Evolutionary conservation across 2,113 vertebrate species (phyloP).

Genomic region (Bostrychus sinensis): DNA sequence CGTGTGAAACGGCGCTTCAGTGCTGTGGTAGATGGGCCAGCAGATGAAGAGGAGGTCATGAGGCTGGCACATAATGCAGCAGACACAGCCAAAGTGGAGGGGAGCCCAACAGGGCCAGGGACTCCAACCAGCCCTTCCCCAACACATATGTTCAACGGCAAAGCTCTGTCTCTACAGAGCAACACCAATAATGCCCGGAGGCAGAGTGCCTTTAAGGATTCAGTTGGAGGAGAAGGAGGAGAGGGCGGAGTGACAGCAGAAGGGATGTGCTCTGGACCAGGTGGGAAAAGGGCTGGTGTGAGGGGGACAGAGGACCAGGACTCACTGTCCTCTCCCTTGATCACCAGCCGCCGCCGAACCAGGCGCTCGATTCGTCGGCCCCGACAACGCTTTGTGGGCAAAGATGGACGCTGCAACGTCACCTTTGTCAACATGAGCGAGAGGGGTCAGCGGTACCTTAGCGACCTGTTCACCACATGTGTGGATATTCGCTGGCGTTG

Average conservation of each 20-base stretch:
- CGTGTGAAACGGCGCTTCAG: slow-evolving; percentile 83
- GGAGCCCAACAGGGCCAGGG: slow-evolving; percentile 53
- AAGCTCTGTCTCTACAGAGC: slow-evolving; percentile 64
- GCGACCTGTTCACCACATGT: slow-evolving; percentile 92
- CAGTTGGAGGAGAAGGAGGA: slow-evolving; percentile 49
- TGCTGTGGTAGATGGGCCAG: slow-evolving; percentile 79
- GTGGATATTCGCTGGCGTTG: slow-evolving; percentile 94
- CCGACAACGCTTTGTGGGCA: slow-evolving; percentile 88
- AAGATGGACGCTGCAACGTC: slow-evolving; percentile 91
- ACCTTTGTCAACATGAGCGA: slow-evolving; percentile 91
- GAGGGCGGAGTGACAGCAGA: slow-evolving; percentile 61
- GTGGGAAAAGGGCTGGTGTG: slow-evolving; percentile 50
- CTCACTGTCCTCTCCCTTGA: slow-evolving; percentile 62
- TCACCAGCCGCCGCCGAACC: slow-evolving; percentile 46
- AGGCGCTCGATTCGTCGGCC: slow-evolving; percentile 63
- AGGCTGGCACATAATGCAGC: slow-evolving; percentile 79
- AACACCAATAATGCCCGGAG: slow-evolving; percentile 65
- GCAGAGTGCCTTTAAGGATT: slow-evolving; percentile 58
- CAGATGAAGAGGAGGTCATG: slow-evolving; percentile 84
- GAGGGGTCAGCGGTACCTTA: slow-evolving; percentile 89
- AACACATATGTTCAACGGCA: slow-evolving; percentile 72
- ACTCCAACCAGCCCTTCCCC: slow-evolving; percentile 60
- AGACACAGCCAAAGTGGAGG: slow-evolving; percentile 63
- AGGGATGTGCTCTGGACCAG: slow-evolving; percentile 48
- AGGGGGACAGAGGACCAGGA: slow-evolving; percentile 58